Base-by-base conservation (phyloP, 2,113 vertebrate species). In the Tinamus guttatus region DNA sequence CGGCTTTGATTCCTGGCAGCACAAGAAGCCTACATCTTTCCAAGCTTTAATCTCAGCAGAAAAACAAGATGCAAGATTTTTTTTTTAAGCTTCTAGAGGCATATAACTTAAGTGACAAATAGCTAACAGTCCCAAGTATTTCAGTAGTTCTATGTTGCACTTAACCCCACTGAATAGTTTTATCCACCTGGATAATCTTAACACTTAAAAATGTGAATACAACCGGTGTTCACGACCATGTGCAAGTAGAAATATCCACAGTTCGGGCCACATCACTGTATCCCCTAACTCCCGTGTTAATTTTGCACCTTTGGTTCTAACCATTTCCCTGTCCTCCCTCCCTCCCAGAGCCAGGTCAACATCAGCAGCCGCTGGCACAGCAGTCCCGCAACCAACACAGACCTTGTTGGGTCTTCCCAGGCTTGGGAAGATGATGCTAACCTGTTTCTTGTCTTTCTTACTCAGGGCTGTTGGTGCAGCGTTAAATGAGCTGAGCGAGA, bases 361-460 rank as follows among this genome's bases (percentile, higher is more conserved):
- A 60, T 0, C 0, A 1, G 47, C 25, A 41, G 40, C 40, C 40
- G 13, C 40, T 0, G 0, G 22, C 13, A 69, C 24, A 73, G 11
- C 25, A 77, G 15, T 2, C 62, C 28, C 63, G 3, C 36, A 76
- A 19, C n/a, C 40, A 25, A 28, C 28, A 17, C 89, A 70, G 70
- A 49, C 13, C 18, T 82, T 58, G 6, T 28, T 54, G 25, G 10
- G 11, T 24, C 9, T 68, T 71, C 20, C 6, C 11, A 68, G 20
- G 32, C 32, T n/a, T 58, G n/a, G 36, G 21, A 82, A 15, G 7
- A 6, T 22, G 15, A 56, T 52, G 76, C 63, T 20, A 49, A 91
- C 56, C 52, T 2, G 1, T 22, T 1, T 52, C 69, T 62, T 54
- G 27, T 68, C 16, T 71, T 58, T 58, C 24, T 51, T 65, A 73